Evolutionary conservation across 2,113 vertebrate species (phyloP), one percentile per base, ranked within the genome.

Genomic region (Ageneiosus marmoratus): DNA sequence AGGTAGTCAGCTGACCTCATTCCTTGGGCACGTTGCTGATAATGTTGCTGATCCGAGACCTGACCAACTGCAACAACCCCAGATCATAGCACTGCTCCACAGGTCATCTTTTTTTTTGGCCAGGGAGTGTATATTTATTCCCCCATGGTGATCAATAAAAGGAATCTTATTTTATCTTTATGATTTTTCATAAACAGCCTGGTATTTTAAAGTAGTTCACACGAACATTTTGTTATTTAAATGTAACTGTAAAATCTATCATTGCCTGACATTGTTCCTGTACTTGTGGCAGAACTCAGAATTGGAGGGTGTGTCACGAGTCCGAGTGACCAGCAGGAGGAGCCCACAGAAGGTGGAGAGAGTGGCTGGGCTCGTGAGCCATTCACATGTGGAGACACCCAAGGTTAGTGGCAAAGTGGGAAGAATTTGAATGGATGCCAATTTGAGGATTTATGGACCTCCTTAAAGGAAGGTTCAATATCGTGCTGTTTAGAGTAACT

Each of bases 341-440:
- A 94, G 90, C 88, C 85, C 91, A 87, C 93, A 92, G 90, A 93
- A 93, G 87, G 92, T 94, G 86, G 94, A 95, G 87, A 88, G 91
- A 41, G 93, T 94, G 69, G 92, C 90, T 6, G 93, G 90, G 5
- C 53, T 95, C 79, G 94, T 94, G 83, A 87, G 84, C 83, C 89
- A 37, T 37, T 92, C 92, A n/a, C 91, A 89, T 73, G 86, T 95
- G 8, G 89, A 94, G 20, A n/a, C 88, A 65, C 92, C 93, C 73
- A 90, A 94, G 92, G 94, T 95, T 78, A 87, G 93, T 88, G 79
- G 77, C 72, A 29, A 53, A 58, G 29, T 34, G 32, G 60, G 34
- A 50, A 6, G 10, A 48, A 8, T 29, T 83, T 46, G 15, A 65
- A 29, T 56, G 7, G 37, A 20, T 79, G 51, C 2, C 22, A 7